Base-by-base conservation (phyloP, 2,113 vertebrate species). In the Tenebrosternarchus preto region DNA sequence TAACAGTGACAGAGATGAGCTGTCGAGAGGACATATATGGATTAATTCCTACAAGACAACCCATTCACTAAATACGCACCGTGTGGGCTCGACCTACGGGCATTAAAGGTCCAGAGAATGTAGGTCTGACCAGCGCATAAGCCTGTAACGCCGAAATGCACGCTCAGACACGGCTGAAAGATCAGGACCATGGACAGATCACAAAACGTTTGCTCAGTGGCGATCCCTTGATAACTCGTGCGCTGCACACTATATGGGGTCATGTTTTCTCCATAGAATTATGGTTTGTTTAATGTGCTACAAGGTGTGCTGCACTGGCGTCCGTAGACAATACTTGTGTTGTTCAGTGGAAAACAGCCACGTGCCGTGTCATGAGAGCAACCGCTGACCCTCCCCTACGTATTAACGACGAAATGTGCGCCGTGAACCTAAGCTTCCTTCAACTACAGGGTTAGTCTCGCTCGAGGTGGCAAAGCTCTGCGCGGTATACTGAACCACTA, bases 121-220 rank as follows among this genome's bases (percentile, higher is more conserved):
- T 31, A 63, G 31, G 24, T 60, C 29, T 82, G 60, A 53, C 20
- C n/a, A 8, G 55, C 36, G 50, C 57, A 53, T n/a, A 24, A 61
- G 5, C 22, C 3, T 24, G 25, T 25, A 20, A 25, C 50, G 36
- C 8, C 24, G 46, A 50, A 11, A 50, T 50, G 43, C 8, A 50
- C 43, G 43, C 43, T 50, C 43, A 50, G 15, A 50, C 43, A 7
- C 39, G 11, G 22, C 64, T 68, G 64, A 60, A 76, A 78, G 60
- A 79, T 67, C 92, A 94, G 93, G 36, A 92, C 93, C 92, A 90
- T 85, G 91, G 92, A 93, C 90, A 93, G 90, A 78, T 71, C 84
- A 83, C 33, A 80, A 15, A 39, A 43, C 11, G 25, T 60, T 57
- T 8, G 55, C 57, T 70, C 43, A 50, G 12, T 9, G 43, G 2